Evolutionary conservation across 1,140 invertebrate genomes (phyloP).

Genomic region (Marisa cornuarietis): DNA sequence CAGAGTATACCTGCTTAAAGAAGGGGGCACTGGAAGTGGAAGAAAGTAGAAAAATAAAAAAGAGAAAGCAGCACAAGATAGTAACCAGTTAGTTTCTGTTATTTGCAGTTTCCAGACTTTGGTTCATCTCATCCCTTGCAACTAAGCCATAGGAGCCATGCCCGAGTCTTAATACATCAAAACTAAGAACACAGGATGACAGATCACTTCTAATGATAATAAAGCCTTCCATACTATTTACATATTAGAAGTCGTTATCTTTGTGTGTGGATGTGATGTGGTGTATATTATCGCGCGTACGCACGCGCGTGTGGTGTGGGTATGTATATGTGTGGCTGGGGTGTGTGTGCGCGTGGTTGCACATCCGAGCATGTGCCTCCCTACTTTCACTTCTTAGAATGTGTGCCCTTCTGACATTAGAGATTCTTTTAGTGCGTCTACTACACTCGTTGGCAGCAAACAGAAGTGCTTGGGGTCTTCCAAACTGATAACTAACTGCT

Average conservation of each 20-base stretch:
- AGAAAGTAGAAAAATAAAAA: no score
- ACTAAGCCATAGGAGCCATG: no score
- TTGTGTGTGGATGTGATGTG: neutral
- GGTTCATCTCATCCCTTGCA: no score
- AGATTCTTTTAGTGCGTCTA: neutral
- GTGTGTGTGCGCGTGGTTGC: neutral
- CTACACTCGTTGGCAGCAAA: neutral
- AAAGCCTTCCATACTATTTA: neutral
- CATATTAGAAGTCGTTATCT: neutral
- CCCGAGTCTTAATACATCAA: neutral
- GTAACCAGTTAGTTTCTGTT: neutral
- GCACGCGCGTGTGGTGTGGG: neutral
- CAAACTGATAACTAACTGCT: neutral
- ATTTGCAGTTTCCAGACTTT: neutral
- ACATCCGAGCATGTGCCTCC: neutral
- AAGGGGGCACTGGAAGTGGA: no score
- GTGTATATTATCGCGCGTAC: neutral
- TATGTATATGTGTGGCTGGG: neutral
- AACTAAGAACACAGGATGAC: neutral
- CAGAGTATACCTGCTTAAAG: no score
- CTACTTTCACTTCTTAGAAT: neutral
- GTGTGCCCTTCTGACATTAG: neutral
- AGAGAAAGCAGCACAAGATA: no score
- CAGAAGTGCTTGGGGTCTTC: neutral
- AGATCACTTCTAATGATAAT: neutral